Base-by-base conservation (phyloP, 2,113 vertebrate species). In the Ctenomys sociabilis region DNA sequence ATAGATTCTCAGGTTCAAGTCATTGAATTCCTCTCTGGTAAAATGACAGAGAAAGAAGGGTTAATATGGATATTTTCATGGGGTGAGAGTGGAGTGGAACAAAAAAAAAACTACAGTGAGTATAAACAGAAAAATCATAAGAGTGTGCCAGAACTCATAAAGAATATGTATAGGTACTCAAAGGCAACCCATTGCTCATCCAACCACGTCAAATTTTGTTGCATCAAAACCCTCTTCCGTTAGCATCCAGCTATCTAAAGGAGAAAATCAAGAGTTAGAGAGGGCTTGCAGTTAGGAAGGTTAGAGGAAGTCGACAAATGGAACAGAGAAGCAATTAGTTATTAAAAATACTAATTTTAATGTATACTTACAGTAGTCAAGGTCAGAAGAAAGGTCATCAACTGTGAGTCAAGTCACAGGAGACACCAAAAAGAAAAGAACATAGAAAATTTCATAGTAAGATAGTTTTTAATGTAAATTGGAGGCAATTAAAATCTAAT, bases 401-500 rank as follows among this genome's bases (percentile, higher is more conserved):
- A 91, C 84, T 88, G 78, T 64, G 37, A 75, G 40, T 78, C 30
- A 83, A 87, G 85, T 92, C 91, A 96, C 78, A 32, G 93, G 43
- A 93, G 30, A 40, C 37, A 97, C 91, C 73, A 86, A 80, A 90
- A 68, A 11, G 78, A 95, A 96, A 91, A 86, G 16, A 83, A 54
- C 66, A 77, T 2, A 78, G 68, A 83, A 93, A 94, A 92, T 22
- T 88, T 96, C 63, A 95, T 28, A 30, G 35, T 81, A 87, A 90
- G 83, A 75, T 63, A n/a, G 21, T 54, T 61, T 88, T 96, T 73
- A 49, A 93, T 90, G 68, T 73, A 93, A 73, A 91, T n/a, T 54
- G 66, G 45, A 95, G 49, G 26, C 68, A 97, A 93, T 93, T 95
- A 68, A 90, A 95, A 11, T 92, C 49, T 85, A 90, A 96, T 75